Conservation (phyloP, 30 jellyfish, hydroid and myxozoan genomes). For the Cassiopea andromeda region DNA sequence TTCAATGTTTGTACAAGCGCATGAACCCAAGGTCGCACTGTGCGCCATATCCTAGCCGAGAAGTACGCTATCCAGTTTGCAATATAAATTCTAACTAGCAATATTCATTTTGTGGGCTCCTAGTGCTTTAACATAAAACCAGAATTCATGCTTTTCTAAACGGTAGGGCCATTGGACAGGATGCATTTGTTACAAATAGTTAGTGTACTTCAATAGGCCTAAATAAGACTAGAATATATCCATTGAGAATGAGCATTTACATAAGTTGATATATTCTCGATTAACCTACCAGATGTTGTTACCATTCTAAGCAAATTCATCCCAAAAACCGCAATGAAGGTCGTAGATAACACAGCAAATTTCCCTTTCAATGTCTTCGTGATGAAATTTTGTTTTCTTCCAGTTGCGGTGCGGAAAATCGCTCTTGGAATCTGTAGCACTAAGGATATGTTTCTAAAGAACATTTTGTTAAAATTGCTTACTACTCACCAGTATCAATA, state of each 20-base stretch:
- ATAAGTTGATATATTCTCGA: not conserved
- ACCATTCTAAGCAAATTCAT: conserved; percentile 67
- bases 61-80: too few relatives aligned
- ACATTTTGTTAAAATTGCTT: not conserved
- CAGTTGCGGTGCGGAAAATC: not conserved
- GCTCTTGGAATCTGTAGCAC: conserved; percentile 6
- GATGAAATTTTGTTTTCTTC: not conserved
- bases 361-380: not conserved
- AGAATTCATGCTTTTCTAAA: not conserved
- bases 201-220: not conserved
- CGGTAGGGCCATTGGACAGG: not conserved
- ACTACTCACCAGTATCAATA: conserved; percentile 28
- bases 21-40: too few relatives aligned
- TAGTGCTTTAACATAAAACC: not conserved
- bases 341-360: conserved; percentile 6
- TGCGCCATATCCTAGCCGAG: too few relatives aligned
- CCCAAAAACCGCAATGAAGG: conserved; percentile 54
- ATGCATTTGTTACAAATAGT: not conserved
- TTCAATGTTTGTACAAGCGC: too few relatives aligned
- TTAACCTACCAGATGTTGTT: conserved; percentile 57
- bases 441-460: not conserved
- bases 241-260: not conserved
- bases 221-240: not conserved
- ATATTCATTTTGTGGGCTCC: too few relatives aligned
- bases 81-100: too few relatives aligned